Evolutionary conservation across 2,113 vertebrate genomes (phyloP), one percentile per base, ranked within the genome.

Genomic region (Aegithalos caudatus): DNA sequence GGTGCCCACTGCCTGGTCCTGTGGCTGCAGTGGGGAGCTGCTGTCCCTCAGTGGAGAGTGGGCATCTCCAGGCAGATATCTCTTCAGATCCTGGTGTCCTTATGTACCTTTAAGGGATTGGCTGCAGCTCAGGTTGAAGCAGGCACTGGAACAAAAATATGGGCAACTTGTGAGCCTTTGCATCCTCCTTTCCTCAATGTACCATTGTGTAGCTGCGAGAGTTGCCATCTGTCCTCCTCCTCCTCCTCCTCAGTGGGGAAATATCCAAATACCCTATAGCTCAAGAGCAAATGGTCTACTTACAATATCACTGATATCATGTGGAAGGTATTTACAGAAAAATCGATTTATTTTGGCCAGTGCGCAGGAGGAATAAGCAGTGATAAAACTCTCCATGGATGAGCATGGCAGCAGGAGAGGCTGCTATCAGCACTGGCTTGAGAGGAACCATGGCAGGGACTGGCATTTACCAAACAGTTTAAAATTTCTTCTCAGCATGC

Each of bases 341-440:
- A 47, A 50, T 7, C 7, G 0, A 27, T 57, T 45, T 71, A 1
- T 71, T 58, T 64, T 33, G 38, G 64, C 27, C 38, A 14, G 28
- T 5, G 24, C 0, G 0, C 6, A 14, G 76, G 54, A 80, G 35
- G 51, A 74, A 45, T 35, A 35, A 45, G 9, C 0, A 0, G 3
- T 61, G 28, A 23, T 27, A 67, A 81, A 85, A 31, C 20, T 16
- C 29, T 56, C 61, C 20, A 10, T 27, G 19, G 33, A 1, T 0
- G 1, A n/a, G 28, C 42, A 35, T 1, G 11, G 53, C 71, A 48
- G 40, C 38, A 9, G 20, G 21, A 37, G 33, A n/a, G 22, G 19
- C 3, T 25, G n/a, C 8, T 10, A 7, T 10, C 66, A 67, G 78
- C 35, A 11, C 33, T 2, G 3, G 12, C 47, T 28, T 22, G 53